Base-by-base conservation (phyloP, 2,113 vertebrate genomes). In the Prunella fulvescens region DNA sequence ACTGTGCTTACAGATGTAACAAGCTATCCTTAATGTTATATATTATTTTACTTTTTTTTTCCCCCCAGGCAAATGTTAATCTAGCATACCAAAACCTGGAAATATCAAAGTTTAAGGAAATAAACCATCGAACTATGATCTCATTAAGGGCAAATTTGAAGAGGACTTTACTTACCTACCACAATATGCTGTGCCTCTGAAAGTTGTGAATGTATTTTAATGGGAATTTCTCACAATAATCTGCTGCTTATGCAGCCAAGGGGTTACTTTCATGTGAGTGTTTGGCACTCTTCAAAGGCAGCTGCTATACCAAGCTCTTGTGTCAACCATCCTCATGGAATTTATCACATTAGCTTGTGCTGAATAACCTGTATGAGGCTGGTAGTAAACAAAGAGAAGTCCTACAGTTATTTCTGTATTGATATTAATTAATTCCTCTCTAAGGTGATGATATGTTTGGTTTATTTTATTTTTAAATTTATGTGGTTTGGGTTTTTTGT, bases 1-100 rank as follows among this genome's bases (percentile, higher is more conserved):
- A 87, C 73, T 54, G 57, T 93, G 70, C 66, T 88, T 74, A 84
- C 80, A 95, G 89, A 57, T 88, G 85, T 88, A 96, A 88, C 35
- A 92, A 93, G 42, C 54, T 92, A 88, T 7, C 74, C 86, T 81
- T 81, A 65, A 56, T 85, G 29, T 60, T 86, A 44, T 11, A 13
- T 26, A 42, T 40, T 81, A 70, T 72, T 95, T 84, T 74, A 53
- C 29, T 18, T 70, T 70, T 93, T 77, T 85, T 67, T 70, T 54
- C 22, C 4, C 19, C 92, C 61, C 24, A 92, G 73, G 76, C 14
- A 91, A 73, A 48, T 18, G 42, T 50, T 81, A 92, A 54, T 66
- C 23, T 53, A 79, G 29, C 1, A 1, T 26, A 54, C 29, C 3
- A 17, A 92, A 92, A 71, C 37, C 31, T 70, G 62, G 18, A 93